Conservation (phyloP, 1,140 invertebrate species). For the Drosophila lacertosa region DNA sequence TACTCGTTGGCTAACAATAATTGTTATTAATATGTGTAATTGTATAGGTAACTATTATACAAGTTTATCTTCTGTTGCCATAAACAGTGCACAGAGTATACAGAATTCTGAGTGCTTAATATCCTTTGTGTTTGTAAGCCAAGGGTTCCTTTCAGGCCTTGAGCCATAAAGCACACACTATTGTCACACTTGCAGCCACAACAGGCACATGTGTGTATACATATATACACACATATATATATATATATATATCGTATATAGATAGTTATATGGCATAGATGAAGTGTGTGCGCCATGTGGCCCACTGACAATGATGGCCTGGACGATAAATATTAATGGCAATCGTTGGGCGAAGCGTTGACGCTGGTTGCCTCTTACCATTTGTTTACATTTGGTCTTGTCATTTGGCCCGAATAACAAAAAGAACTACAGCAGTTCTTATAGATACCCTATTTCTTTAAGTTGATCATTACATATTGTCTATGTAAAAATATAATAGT, state of each 20-base stretch:
- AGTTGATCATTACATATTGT: too few species aligned
- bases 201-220: constrained; percentile 5
- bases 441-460: too few species aligned
- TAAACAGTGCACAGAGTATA: constrained; percentile 23
- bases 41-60: constrained; percentile 11
- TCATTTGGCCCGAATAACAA: constrained; percentile 15
- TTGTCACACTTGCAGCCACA: constrained; percentile 28
- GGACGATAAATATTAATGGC: constrained; percentile 54
- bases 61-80: constrained; percentile 33
- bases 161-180: constrained; percentile 24
- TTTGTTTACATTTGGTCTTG: constrained; percentile 46
- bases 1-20: constrained; percentile 45
- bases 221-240: constrained; percentile 7
- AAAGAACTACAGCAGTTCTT: too few species aligned
- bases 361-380: constrained; percentile 13
- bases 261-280: constrained; percentile 9
- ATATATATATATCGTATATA: constrained; percentile 27
- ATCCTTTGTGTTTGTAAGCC: constrained; percentile 63
- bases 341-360: constrained; percentile 14
- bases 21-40: constrained; percentile 39
- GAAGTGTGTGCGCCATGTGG: constrained; percentile 30
- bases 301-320: constrained; percentile 38
- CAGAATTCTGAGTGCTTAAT: constrained; percentile 33
- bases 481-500: too few species aligned
- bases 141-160: constrained; percentile 22